These are phyloP conservation scores for Scaptomyza caliginosa DNA, from an alignment of 2,888 invertebrate genomes.

Conservation along the genomic window DNA sequence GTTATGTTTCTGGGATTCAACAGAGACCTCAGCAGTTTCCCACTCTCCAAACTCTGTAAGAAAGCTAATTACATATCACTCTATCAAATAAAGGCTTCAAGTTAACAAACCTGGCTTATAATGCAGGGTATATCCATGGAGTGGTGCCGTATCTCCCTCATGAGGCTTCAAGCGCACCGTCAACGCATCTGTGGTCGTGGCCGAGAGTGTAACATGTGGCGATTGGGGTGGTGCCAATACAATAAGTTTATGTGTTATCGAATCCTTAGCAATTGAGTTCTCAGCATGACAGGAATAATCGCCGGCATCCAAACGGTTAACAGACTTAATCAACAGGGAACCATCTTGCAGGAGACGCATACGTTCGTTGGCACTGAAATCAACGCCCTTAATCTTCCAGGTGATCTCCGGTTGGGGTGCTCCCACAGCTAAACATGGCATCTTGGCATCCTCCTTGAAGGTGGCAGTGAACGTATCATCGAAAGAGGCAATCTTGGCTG, in stretches of 20 bases:
- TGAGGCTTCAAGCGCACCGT: slow-evolving; percentile 90
- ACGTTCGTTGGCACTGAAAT: slow-evolving; percentile 91
- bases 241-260: slow-evolving; percentile 94
- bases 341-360: slow-evolving; percentile 94
- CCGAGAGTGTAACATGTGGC: slow-evolving; percentile 89
- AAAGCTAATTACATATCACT: not conserved
- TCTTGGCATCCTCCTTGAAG: slow-evolving; percentile 95
- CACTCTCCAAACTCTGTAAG: slow-evolving; percentile 93
- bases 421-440: slow-evolving; percentile 96
- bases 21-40: slow-evolving; percentile 93
- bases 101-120: slow-evolving; percentile 89
- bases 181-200: slow-evolving; percentile 90
- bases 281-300: slow-evolving; percentile 97
- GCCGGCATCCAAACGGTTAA: slow-evolving; percentile 94
- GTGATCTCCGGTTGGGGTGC: slow-evolving; percentile 94
- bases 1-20: slow-evolving; percentile 92
- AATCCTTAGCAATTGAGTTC: slow-evolving; percentile 96
- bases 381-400: slow-evolving; percentile 94
- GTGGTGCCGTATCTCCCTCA: slow-evolving; percentile 92
- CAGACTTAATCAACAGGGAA: slow-evolving; percentile 94
- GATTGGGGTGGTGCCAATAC: slow-evolving; percentile 91
- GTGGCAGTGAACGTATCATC: slow-evolving; percentile 96
- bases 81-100: not conserved
- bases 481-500: slow-evolving; percentile 97
- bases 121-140: slow-evolving; percentile 95